These are phyloP conservation scores for Bubo scandiacus DNA, from an alignment of 2,113 vertebrate species.

Conservation along the genomic window DNA sequence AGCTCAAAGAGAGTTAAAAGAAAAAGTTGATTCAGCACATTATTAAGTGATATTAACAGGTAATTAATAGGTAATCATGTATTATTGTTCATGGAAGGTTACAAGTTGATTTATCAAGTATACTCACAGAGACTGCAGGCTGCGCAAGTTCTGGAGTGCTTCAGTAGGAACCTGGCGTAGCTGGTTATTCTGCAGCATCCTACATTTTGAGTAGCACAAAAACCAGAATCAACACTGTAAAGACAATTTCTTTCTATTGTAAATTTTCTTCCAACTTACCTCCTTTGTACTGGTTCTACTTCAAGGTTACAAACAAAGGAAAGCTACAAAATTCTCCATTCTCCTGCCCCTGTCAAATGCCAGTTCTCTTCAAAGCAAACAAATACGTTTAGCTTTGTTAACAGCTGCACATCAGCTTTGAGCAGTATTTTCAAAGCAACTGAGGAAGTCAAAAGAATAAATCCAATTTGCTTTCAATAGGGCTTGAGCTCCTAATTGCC, in stretches of 20 bases:
- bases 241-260: neutral
- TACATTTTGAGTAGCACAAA: conserved; percentile 53
- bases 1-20: neutral
- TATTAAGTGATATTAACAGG: neutral
- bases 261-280: neutral
- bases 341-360: neutral
- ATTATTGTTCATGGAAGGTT: neutral
- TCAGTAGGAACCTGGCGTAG: conserved; percentile 85
- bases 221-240: neutral
- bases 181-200: conserved; percentile 96
- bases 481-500: neutral
- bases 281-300: neutral
- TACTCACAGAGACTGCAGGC: conserved; percentile 91
- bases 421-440: conserved; percentile 7
- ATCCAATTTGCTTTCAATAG: neutral
- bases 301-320: neutral
- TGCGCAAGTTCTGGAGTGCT: conserved; percentile 85
- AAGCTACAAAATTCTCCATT: neutral
- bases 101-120: neutral
- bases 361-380: neutral
- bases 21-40: neutral
- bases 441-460: neutral
- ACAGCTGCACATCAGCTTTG: neutral
- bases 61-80: neutral
- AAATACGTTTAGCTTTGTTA: neutral